Base-by-base conservation (phyloP, 2,888 invertebrate genomes). In the Diachrysia chrysitis region DNA sequence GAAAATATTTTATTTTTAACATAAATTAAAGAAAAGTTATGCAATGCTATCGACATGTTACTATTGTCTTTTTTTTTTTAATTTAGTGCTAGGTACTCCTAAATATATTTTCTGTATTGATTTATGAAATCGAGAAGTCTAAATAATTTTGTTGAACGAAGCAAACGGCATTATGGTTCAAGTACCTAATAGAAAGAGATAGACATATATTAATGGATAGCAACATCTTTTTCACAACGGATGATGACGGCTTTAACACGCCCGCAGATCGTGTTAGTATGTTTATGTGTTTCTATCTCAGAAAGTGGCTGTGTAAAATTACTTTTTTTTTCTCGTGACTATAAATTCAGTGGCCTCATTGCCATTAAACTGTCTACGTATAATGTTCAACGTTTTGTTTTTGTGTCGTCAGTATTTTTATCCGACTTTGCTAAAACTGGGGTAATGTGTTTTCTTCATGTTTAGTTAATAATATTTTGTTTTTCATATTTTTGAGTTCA, bases 391-490 rank as follows among this genome's bases (percentile, higher is more conserved):
- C 46, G 56, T 54, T 74, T 66, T 14, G 58, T 63, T 23, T 67
- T 57, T 37, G 0, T 23, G 53, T 35, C 42, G 46, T 55, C 42
- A 29, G 51, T 82, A 77, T 83, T 77, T 81, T 73, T 74, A 69
- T 69, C 66, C 73, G 61, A 71, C 68, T 66, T 55, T 58, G 21
- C 53, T 42, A 66, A 54, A 71, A 81, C 64, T 61, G 53, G 75
- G 78, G 63, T 79, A 73, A 82, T 77, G 79, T 71, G 57, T 83
- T 78, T 66, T 29, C 23, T 53, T 37, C 16, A 23, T n/a, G 53
- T 61, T 51, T 48, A 12, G 55, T 16, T n/a, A 14, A 6, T 23
- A 14, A 57, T 56, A 63, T 56, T 63, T 56, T 48, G 21, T 63
- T 37, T 42, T 54, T 61, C 23, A 42, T 54, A 17, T 37, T 51